phyloP scores from a whole-genome alignment of 2,888 invertebrate genomes.

The Therioaphis trifolii region DNA sequence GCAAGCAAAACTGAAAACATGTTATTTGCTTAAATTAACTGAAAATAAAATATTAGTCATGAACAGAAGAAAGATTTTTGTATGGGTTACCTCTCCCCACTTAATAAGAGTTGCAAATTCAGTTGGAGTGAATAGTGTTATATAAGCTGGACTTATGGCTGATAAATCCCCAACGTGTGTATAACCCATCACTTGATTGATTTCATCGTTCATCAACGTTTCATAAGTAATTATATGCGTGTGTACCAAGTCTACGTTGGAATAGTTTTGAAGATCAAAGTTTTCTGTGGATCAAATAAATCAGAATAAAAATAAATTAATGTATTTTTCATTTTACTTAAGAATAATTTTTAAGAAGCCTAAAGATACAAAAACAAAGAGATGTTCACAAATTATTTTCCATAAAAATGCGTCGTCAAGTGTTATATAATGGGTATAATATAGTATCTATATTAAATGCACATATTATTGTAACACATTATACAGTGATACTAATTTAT shows the following conservation, averaged over 20 bases:
- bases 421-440: too few species aligned
- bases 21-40: too few species aligned
- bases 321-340: too few species aligned
- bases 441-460: background rate
- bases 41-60: too few species aligned
- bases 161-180: slow-evolving; percentile 83
- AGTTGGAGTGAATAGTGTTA: slow-evolving; percentile 81
- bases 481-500: background rate
- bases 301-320: background rate
- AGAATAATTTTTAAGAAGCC: too few species aligned
- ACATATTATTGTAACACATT: background rate
- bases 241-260: slow-evolving; percentile 82
- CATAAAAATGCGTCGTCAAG: background rate
- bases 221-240: slow-evolving; percentile 83
- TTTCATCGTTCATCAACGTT: slow-evolving; percentile 83
- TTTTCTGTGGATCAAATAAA: slow-evolving; percentile 72
- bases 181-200: slow-evolving; percentile 81
- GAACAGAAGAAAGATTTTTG: background rate
- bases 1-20: too few species aligned
- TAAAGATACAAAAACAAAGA: too few species aligned
- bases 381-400: background rate
- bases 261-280: slow-evolving; percentile 82
- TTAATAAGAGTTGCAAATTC: slow-evolving; percentile 79
- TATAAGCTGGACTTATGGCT: slow-evolving; percentile 80
- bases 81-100: slow-evolving; percentile 78